These are phyloP conservation scores for Heliconius eleuchia DNA, from an alignment of 1,140 invertebrate genomes.

Conservation along the genomic window DNA sequence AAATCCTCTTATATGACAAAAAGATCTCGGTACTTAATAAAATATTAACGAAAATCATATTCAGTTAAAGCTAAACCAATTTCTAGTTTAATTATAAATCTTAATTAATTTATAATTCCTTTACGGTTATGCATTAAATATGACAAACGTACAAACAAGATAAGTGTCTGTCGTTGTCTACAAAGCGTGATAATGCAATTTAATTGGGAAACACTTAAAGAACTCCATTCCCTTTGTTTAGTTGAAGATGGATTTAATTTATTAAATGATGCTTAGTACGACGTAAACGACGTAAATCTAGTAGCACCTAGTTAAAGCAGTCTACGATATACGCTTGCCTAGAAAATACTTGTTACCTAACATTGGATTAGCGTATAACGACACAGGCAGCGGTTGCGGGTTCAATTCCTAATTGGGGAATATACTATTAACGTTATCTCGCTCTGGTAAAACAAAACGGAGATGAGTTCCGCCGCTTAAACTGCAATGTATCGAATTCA, in stretches of 20 bases:
- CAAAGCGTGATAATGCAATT: background rate
- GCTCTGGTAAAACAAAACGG: too few species aligned
- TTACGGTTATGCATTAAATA: background rate
- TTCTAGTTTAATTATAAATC: background rate
- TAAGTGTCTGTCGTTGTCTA: background rate
- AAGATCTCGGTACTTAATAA: background rate
- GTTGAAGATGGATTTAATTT: background rate
- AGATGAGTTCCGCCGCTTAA: too few species aligned
- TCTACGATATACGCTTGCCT: too few species aligned
- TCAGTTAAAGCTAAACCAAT: background rate
- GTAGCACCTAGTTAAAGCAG: too few species aligned
- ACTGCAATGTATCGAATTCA: too few species aligned
- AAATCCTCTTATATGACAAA: too few species aligned
- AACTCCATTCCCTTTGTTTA: background rate
- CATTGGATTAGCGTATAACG: too few species aligned
- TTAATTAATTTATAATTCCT: conserved; percentile 4
- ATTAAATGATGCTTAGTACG: background rate
- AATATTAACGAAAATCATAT: background rate
- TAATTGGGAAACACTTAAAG: background rate
- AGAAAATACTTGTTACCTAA: too few species aligned
- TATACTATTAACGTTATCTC: too few species aligned
- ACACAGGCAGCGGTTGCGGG: too few species aligned
- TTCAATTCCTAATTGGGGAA: too few species aligned
- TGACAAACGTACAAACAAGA: background rate
- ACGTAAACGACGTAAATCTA: background rate